Conservation (phyloP, 2,888 invertebrate species). For the Epinotia bilunana region DNA sequence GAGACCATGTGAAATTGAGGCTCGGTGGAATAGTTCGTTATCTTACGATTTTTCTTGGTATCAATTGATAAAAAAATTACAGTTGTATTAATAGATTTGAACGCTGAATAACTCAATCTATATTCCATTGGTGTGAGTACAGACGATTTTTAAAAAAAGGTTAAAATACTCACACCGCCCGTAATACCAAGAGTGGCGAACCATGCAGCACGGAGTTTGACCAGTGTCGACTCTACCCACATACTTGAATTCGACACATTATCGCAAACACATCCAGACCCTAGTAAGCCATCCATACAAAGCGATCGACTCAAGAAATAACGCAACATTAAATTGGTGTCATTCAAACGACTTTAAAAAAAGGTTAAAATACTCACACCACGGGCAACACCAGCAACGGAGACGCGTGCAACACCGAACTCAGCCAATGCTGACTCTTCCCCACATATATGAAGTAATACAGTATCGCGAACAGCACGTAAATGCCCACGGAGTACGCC, state of each 20-base stretch:
- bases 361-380: slow-evolving; percentile 86
- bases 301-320: background rate
- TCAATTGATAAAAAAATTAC: no score
- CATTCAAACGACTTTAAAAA: slow-evolving; percentile 16
- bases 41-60: no score
- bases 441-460: slow-evolving; percentile 93
- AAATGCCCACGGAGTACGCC: slow-evolving; percentile 87
- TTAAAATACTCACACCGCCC: slow-evolving; percentile 89
- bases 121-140: no score
- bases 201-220: slow-evolving; percentile 90
- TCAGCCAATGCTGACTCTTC: slow-evolving; percentile 87
- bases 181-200: slow-evolving; percentile 91
- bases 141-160: background rate
- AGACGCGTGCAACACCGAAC: slow-evolving; percentile 89
- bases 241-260: slow-evolving; percentile 63
- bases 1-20: no score
- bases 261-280: background rate
- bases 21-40: no score
- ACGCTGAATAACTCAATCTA: background rate
- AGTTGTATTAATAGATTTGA: no score
- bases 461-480: slow-evolving; percentile 88
- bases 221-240: slow-evolving; percentile 89
- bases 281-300: background rate
- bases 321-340: background rate
- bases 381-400: slow-evolving; percentile 92